Evolutionary conservation across 2,888 invertebrate species (phyloP).

Genomic region (Apamea crenata): DNA sequence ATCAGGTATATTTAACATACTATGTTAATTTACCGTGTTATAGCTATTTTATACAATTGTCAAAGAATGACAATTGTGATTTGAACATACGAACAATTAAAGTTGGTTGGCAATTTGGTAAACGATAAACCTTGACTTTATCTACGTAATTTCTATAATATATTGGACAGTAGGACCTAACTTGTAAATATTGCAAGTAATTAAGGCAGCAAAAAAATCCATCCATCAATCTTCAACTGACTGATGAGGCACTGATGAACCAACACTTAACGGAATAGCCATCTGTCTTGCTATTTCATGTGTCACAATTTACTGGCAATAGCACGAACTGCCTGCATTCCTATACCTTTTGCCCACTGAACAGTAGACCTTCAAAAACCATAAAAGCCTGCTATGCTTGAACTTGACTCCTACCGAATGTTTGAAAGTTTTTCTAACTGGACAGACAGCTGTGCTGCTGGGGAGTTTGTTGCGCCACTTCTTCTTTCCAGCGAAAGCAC

Average conservation of each 20-base stretch:
- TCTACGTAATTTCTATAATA: not conserved
- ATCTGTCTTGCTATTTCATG: not conserved
- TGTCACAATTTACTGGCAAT: not conserved
- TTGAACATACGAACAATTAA: not conserved
- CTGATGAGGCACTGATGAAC: conserved; percentile 13
- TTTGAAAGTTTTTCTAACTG: too few relatives aligned
- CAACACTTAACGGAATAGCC: not conserved
- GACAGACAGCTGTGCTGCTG: too few relatives aligned
- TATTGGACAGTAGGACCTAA: not conserved
- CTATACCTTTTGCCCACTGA: not conserved
- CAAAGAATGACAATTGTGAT: not conserved
- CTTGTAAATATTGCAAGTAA: conserved; percentile 2
- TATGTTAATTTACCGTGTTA: not conserved
- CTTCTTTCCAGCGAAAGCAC: too few relatives aligned
- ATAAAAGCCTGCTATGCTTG: not conserved
- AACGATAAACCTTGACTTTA: not conserved
- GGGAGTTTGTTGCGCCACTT: too few relatives aligned
- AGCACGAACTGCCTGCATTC: not conserved
- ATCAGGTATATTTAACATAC: not conserved
- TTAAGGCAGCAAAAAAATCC: not conserved
- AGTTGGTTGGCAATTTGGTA: not conserved
- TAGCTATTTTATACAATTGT: not conserved
- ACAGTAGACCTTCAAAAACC: too few relatives aligned
- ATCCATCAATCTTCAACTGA: conserved; percentile 20
- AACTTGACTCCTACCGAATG: not conserved